phyloP scores from a whole-genome alignment of 2,113 vertebrate genomes.

The Phylloscopus whistleri region DNA sequence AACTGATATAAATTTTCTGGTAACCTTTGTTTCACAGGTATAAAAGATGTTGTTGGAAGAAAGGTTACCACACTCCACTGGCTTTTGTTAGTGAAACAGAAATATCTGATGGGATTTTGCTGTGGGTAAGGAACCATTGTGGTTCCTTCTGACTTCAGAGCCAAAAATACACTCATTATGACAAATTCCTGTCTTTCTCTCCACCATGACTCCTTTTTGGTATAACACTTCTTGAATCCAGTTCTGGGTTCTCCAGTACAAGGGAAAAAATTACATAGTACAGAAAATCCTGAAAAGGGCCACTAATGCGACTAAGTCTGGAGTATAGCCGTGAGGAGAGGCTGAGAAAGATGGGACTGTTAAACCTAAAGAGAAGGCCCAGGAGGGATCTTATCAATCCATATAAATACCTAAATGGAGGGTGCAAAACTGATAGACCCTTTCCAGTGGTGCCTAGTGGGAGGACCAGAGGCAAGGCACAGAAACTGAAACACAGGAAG shows the following conservation, averaged over 20 bases:
- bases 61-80: background rate
- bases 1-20: background rate
- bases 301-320: too few relatives aligned
- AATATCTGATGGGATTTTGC: background rate
- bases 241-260: background rate
- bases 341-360: background rate
- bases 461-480: background rate
- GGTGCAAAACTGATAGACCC: background rate
- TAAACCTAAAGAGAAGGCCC: background rate
- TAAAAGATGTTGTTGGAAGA: background rate
- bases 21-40: background rate
- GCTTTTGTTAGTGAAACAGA: background rate
- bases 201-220: background rate
- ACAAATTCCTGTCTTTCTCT: background rate
- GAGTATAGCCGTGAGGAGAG: background rate
- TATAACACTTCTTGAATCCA: background rate
- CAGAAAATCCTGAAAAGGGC: background rate
- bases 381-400: background rate
- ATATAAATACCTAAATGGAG: background rate
- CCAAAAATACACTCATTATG: background rate
- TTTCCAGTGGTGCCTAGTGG: background rate
- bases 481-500: background rate
- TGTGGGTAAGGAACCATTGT: background rate
- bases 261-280: background rate
- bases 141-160: background rate